Percentiles rank a stretch among this genome's conserved stretches.
Evolutionary conservation across 2,113 vertebrate genomes (phyloP).

Genomic region (Sprattus sprattus): DNA sequence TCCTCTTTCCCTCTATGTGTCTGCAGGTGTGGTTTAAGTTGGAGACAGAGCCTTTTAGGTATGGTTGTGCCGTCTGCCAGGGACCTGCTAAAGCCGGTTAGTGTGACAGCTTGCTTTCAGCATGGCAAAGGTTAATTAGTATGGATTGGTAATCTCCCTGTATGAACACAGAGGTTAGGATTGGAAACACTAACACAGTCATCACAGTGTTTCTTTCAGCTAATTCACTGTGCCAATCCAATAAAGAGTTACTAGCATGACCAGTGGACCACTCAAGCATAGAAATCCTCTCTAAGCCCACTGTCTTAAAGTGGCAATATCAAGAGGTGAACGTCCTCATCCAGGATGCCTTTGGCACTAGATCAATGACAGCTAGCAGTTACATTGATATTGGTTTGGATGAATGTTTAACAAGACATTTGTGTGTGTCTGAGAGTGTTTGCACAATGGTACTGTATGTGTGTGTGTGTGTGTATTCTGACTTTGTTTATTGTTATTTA

Average conservation of each 20-base stretch:
- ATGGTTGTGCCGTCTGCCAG: conserved; percentile 8
- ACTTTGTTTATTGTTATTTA: background rate
- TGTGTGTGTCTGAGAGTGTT: background rate
- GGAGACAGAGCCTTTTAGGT: conserved; percentile 19
- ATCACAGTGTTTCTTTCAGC: conserved; percentile 8
- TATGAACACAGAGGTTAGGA: conserved; percentile 5
- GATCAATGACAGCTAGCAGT: background rate
- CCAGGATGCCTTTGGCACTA: background rate
- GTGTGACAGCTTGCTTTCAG: conserved; percentile 9
- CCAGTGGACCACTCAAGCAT: background rate
- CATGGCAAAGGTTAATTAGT: conserved; percentile 18
- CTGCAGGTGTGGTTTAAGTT: background rate
- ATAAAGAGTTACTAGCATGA: conserved; percentile 13
- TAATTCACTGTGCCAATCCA: conserved; percentile 18
- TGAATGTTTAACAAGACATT: background rate
- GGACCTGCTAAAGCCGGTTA: conserved; percentile 4
- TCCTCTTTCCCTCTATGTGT: background rate
- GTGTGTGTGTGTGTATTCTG: background rate
- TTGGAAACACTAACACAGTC: conserved; percentile 14
- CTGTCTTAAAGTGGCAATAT: background rate
- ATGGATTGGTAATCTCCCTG: background rate
- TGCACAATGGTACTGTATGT: too few species aligned
- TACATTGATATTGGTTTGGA: background rate
- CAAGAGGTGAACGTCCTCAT: background rate
- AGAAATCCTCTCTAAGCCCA: background rate